Evolutionary conservation across 2,888 invertebrate species (phyloP), one percentile per base, ranked within the genome.

Genomic region (Drosophila acutilabella): DNA sequence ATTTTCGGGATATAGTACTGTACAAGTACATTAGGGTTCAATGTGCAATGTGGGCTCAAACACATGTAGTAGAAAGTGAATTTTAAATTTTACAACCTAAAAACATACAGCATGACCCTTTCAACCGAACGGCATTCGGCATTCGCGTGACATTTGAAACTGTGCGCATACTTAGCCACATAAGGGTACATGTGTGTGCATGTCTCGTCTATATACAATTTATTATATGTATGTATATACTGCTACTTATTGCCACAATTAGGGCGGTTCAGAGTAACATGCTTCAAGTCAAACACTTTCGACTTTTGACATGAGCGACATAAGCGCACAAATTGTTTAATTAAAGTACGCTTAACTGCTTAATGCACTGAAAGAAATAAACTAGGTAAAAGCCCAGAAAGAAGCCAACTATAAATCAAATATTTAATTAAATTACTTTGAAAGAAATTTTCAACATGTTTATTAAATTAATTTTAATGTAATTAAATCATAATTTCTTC

Each of bases 201-300:
- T 67, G 30, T 58, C 18, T 44, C 8, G 7, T 44, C 6, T 7
- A 68, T 20, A 47, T 3, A 26, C 23, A 23, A 23, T 23, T 23
- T 23, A 1, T 14, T 14, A 36, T 10, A 48, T 20, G 18, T 14
- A 10, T 13, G 16, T 20, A 57, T 13, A 47, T 23, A 45, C 16
- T 45, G 45, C 30, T 57, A 47, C 47, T 64, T 62, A 59, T 77
- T 64, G 59, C 57, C 59, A 67, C 81, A 84, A 84, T 87, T 87
- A 66, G 88, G 82, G 89, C 82, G 89, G 89, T 89, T 89, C 89
- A 83, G 72, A 89, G 85, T 69, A 69, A 64, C 72, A 75, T 69
- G 78, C 74, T 68, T 54, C 71, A 74, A 67, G 89, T 89, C 89
- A 83, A 75, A 78, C 80, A 81, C 80, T 87, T 79, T 68, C 64